Evolutionary conservation across 2,113 vertebrate genomes (phyloP), one percentile per base, ranked within the genome.

Genomic region (Herpailurus yagouaroundi): DNA sequence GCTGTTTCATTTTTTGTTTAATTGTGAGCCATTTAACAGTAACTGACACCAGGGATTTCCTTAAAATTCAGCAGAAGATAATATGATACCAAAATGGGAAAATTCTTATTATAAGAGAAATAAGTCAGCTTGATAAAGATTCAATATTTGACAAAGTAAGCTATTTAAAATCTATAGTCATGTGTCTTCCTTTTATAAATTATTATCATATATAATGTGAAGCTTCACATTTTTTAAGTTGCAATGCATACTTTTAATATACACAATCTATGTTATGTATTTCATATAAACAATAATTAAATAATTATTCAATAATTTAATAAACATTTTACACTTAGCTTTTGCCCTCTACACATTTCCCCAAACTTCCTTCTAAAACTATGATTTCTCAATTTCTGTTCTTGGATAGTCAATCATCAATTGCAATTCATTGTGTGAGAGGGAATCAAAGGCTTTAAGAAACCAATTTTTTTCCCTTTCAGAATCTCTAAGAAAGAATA

Each of bases 41-140:
- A 84, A 52, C 23, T 92, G 69, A 13, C 33, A 91, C 3, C 7
- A 41, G 50, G 7, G 10, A 64, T 79, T 73, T 57, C 48, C 57
- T 88, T 85, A 80, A 97, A 94, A 91, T 91, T 79, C 48, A 77
- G 12, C 21, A 76, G 29, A 96, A 5, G 27, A 73, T 76, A 96
- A 84, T 21, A 69, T 2, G 12, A 85, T 55, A 45, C 1, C 45
- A 74, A 86, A 96, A 60, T 13, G 36, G 33, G 45, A 96, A 90
- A 95, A 45, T 73, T 89, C 48, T 92, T 25, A 31, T 85, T 15
- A 48, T 83, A 93, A 73, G 16, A 89, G 31, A 85, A 96, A 71
- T 55, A 87, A 86, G 48, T 18, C 45, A 60, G n/a, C 16, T 71
- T 3, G 74, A 12, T 80, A 79, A 79, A 85, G 23, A 10, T 8